Conservation (phyloP, 2,888 invertebrate species). For the Allygus modestus region DNA sequence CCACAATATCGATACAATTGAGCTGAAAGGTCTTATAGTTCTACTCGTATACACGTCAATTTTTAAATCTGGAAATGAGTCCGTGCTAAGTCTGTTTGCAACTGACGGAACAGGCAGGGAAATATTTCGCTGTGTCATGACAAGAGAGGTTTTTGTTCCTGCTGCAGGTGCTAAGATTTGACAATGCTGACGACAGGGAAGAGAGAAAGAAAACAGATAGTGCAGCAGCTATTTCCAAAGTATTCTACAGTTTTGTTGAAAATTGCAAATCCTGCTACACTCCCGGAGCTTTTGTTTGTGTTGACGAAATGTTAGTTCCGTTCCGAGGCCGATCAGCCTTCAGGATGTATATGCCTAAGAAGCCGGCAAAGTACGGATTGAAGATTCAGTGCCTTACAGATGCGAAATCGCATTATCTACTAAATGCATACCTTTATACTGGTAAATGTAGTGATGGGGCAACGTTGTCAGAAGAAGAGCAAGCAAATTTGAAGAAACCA, state of each 20-base stretch:
- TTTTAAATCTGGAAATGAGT: slow-evolving; percentile 46
- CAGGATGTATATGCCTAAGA: slow-evolving; percentile 66
- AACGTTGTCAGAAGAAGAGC: neutral
- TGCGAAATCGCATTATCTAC: neutral
- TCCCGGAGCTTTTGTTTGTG: slow-evolving; percentile 56
- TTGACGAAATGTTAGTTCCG: slow-evolving; percentile 65
- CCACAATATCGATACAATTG: slow-evolving; percentile 21
- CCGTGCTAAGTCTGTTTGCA: slow-evolving; percentile 51
- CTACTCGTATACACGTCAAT: slow-evolving; percentile 43
- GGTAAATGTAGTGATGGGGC: neutral
- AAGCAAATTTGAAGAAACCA: slow-evolving; percentile 69
- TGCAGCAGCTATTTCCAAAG: slow-evolving; percentile 62
- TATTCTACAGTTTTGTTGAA: slow-evolving; percentile 62
- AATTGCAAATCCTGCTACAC: slow-evolving; percentile 63
- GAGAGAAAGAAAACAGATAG: slow-evolving; percentile 36
- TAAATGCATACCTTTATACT: neutral
- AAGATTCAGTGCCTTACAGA: slow-evolving; percentile 43
- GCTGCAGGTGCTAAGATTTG: slow-evolving; percentile 48
- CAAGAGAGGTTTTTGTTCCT: slow-evolving; percentile 47
- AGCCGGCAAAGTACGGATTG: slow-evolving; percentile 62
- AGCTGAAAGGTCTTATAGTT: slow-evolving; percentile 61
- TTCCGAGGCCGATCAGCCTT: slow-evolving; percentile 64
- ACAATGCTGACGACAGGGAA: slow-evolving; percentile 16
- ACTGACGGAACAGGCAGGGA: slow-evolving; percentile 61
- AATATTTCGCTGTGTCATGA: slow-evolving; percentile 58